Base-by-base conservation (phyloP, 2,797 vertebrate genomes). In the Cephalopachus bancanus region DNA sequence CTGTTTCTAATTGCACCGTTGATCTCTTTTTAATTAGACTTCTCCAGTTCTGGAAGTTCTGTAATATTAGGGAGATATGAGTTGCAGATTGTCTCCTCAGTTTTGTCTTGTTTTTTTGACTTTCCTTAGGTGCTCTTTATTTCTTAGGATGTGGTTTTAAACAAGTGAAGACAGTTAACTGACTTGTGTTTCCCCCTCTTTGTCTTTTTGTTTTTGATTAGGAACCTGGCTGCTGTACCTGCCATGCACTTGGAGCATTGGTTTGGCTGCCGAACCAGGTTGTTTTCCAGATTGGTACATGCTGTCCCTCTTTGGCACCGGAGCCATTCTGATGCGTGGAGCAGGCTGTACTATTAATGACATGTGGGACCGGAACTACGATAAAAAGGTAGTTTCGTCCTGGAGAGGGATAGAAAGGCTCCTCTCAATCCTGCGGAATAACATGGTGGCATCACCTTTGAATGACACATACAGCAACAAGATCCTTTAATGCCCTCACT, bases 291-390 rank as follows among this genome's bases (percentile, higher is more conserved):
- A 99, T 93, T 97, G 99, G 94, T 98, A 96, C 57, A 98, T 99
- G 98, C 98, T 99, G 19, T 95, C 99, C 1, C 98, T 99, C 15
- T 99, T 99, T 96, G 99, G 99, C 60, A 96, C 98, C 0, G 99
- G 99, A 6, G 99, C 99, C 17, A 87, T 99, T 97, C 98, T 99
- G 60, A 99, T 99, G 99, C 99, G 99, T 62, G 99, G 4, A 7
- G 44, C 99, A 44, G 44, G 4, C 44, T 44, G 44, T 44, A 7
- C 44, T 44, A 5, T 44, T 44, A 44, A 44, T 44, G 44, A 44
- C 44, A 44, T 44, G 44, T 44, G 44, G 44, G 44, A 44, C 4
- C 6, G 4, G 44, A 7, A 44, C 44, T 44, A 44, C 44, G 44
- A 44, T 98, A 99, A 98, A 98, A 99, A 99, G 99, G 99, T 99